These are phyloP conservation scores for Rissa tridactyla DNA, from an alignment of 2,113 vertebrate genomes.

Conservation along the genomic window DNA sequence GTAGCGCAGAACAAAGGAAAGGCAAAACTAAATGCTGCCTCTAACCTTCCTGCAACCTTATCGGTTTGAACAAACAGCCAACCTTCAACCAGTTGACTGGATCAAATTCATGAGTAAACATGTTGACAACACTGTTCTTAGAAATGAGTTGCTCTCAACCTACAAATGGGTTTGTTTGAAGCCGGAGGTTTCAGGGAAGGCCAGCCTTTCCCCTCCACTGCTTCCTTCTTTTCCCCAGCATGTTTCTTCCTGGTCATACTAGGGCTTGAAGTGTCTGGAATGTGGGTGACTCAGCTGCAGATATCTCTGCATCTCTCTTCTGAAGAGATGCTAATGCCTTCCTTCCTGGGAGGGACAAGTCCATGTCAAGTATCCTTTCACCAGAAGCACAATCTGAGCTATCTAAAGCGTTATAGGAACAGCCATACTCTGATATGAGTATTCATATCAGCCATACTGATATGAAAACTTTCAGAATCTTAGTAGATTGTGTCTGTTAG, in stretches of 20 bases:
- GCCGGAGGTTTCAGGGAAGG: not conserved
- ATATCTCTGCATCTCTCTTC: not conserved
- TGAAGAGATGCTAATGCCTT: not conserved
- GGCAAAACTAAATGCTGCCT: not conserved
- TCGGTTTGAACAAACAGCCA: not conserved
- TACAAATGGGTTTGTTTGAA: not conserved
- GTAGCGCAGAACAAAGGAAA: not conserved
- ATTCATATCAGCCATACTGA: not conserved
- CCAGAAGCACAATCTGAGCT: not conserved
- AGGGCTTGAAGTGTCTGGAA: not conserved
- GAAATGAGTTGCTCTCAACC: not conserved
- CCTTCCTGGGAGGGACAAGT: not conserved
- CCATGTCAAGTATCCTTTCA: not conserved
- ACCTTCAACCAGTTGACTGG: slow-evolving; percentile 1
- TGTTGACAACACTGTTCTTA: not conserved
- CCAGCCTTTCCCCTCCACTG: too few relatives aligned
- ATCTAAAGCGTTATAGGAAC: not conserved
- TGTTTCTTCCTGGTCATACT: not conserved
- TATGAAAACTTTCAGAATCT: not conserved
- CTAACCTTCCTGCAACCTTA: not conserved
- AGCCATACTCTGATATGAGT: not conserved
- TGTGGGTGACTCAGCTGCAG: not conserved
- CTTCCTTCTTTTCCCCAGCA: not conserved
- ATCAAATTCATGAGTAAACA: slow-evolving; percentile 10
- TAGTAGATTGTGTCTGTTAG: not conserved